Base-by-base conservation (phyloP, 2,113 vertebrate genomes). In the Rhombomys opimus region DNA sequence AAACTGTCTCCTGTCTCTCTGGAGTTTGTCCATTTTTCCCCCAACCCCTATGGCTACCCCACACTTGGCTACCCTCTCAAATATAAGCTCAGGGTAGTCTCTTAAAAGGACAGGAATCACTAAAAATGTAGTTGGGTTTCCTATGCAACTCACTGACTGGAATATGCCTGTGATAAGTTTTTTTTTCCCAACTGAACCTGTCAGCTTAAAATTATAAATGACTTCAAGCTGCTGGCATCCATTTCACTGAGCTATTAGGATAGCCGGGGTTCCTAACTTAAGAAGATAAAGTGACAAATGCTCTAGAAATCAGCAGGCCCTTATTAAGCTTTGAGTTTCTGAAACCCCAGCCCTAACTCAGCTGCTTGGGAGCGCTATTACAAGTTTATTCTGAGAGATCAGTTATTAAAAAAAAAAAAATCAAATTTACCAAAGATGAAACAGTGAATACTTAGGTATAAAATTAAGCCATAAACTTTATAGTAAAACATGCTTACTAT, bases 31-130 rank as follows among this genome's bases (percentile, higher is more conserved):
- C 38, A 35, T 27, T 23, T 23, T 67, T 78, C 84, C 46, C 81
- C 89, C 94, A 97, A 68, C 93, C 86, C 96, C 96, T 70, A 41
- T 59, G 72, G 96, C 95, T 93, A 95, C 2, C 84, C 95, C 14
- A 87, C 94, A 98, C 84, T 94, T 96, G 77, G 30, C 95, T 96
- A 97, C 75, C 89, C 73, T 73, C 87, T 61, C 65, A 67, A 93
- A 80, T 85, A 90, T 70, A 93, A 68, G 89, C 95, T 94, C 73
- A 95, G 50, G 25, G 91, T 65, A 96, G 77, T 50, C 23, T 92
- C 94, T 98, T 88, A 75, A 82, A 97, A 94, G 89, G 78, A 95
- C 89, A 98, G n/a, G 23, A 95, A 87, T 81, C 73, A 72, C 23
- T 54, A 32, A 61, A 68, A 89, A 91, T 77, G 72, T 11, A 61